phyloP scores from a whole-genome alignment of 2,888 invertebrate genomes.

The Lepidochrysops patricia region DNA sequence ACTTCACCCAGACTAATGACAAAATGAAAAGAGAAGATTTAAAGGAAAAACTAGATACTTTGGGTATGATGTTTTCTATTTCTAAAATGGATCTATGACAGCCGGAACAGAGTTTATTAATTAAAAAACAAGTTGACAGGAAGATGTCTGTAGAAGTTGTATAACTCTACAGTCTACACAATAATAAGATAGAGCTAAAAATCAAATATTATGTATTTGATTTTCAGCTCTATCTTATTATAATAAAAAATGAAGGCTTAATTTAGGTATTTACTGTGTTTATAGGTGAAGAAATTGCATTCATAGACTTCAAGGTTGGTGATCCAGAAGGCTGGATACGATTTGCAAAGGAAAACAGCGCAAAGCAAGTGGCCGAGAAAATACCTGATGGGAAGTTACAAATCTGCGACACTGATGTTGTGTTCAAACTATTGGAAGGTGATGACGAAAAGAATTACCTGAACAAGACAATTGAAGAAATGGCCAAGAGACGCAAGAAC shows the following conservation, averaged over 20 bases:
- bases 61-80: slow-evolving; percentile 41
- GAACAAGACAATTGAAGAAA: slow-evolving; percentile 76
- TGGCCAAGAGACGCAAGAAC: slow-evolving; percentile 72
- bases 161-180: too few relatives aligned
- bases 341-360: slow-evolving; percentile 80
- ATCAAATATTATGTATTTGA: too few relatives aligned
- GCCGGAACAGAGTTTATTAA: too few relatives aligned
- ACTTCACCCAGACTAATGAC: slow-evolving; percentile 78
- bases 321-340: slow-evolving; percentile 83
- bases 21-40: slow-evolving; percentile 81
- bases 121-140: too few relatives aligned
- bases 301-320: slow-evolving; percentile 84
- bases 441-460: slow-evolving; percentile 82
- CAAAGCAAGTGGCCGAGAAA: slow-evolving; percentile 77
- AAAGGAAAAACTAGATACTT: slow-evolving; percentile 78
- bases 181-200: too few relatives aligned
- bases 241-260: too few relatives aligned
- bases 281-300: slow-evolving; percentile 76
- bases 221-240: too few relatives aligned
- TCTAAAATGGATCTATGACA: too few relatives aligned
- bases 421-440: slow-evolving; percentile 76
- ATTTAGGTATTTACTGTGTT: neutral
- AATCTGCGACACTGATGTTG: slow-evolving; percentile 65
- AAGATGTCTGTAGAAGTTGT: too few relatives aligned
- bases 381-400: slow-evolving; percentile 77